phyloP scores from a whole-genome alignment of 1,140 invertebrate genomes.

The Acromyrmex echinatior region DNA sequence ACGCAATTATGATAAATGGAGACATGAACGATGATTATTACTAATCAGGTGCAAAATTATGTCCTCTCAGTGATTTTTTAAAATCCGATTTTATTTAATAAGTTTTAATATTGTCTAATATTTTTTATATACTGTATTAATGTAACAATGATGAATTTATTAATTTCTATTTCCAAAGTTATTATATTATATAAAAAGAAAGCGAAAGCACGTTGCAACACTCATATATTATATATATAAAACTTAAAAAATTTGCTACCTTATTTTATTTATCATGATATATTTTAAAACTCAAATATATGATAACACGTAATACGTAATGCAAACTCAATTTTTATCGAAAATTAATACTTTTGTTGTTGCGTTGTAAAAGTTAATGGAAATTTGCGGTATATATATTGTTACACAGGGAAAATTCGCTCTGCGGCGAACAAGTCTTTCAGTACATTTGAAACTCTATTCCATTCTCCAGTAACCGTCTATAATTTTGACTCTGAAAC shows the following conservation, averaged over 20 bases:
- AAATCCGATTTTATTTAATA: too few relatives aligned
- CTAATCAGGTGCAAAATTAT: too few relatives aligned
- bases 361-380: constrained; percentile 21
- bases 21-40: too few relatives aligned
- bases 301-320: neutral
- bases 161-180: too few relatives aligned
- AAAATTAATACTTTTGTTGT: constrained; percentile 26
- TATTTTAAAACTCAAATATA: neutral
- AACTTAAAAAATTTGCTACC: neutral
- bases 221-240: neutral
- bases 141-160: too few relatives aligned
- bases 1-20: too few relatives aligned
- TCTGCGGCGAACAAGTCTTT: constrained; percentile 14
- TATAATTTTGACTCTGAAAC: constrained; percentile 49
- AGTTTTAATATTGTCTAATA: too few relatives aligned
- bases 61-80: too few relatives aligned
- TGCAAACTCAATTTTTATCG: constrained; percentile 4
- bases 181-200: too few relatives aligned
- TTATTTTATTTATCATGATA: neutral
- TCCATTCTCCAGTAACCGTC: neutral
- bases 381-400: neutral
- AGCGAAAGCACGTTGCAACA: too few relatives aligned
- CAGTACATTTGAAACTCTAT: constrained; percentile 46
- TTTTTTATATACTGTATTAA: too few relatives aligned
- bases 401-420: constrained; percentile 8